A percentile compares a stretch with the other conserved stretches of the same genome.
Evolutionary conservation across 2,113 vertebrate species (phyloP).

Genomic region (Verasper variegatus): DNA sequence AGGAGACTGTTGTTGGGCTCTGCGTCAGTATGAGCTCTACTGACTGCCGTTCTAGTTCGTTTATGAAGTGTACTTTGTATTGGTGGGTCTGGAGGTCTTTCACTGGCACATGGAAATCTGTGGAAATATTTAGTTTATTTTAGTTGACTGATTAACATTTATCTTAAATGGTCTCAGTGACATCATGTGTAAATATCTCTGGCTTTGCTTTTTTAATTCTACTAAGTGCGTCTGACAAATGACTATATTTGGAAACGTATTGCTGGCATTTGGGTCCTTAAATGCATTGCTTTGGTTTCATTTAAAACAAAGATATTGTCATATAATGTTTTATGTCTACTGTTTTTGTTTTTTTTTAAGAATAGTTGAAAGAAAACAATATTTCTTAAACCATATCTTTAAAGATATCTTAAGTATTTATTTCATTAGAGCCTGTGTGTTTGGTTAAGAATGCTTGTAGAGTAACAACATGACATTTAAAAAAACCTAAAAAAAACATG

Average conservation of each 20-base stretch:
- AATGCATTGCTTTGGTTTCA: slow-evolving; percentile 22
- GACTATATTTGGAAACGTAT: slow-evolving; percentile 75
- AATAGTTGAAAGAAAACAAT: slow-evolving; percentile 30
- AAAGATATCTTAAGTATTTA: slow-evolving; percentile 23
- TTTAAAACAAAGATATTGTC: slow-evolving; percentile 55
- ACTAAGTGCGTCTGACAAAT: slow-evolving; percentile 44
- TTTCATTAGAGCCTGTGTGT: slow-evolving; percentile 31
- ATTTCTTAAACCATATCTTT: slow-evolving; percentile 22
- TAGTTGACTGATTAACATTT: slow-evolving; percentile 16
- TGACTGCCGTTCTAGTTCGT: too few relatives aligned
- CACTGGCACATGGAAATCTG: not conserved
- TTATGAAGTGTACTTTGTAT: not conserved
- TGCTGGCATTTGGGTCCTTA: slow-evolving; percentile 40
- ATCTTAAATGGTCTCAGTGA: slow-evolving; percentile 11
- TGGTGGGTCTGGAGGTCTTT: not conserved
- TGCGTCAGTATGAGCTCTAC: not conserved
- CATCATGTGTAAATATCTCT: slow-evolving; percentile 16
- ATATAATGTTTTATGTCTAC: slow-evolving; percentile 15
- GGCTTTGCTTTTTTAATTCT: slow-evolving; percentile 35
- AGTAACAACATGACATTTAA: slow-evolving; percentile 58
- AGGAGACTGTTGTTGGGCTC: not conserved
- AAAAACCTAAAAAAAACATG: slow-evolving; percentile 34
- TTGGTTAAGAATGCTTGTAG: slow-evolving; percentile 66
- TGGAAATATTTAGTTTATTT: slow-evolving; percentile 15
- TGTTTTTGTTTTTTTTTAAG: slow-evolving; percentile 17